phyloP scores from a whole-genome alignment of 2,888 invertebrate genomes.

The Platypus cylindrus region DNA sequence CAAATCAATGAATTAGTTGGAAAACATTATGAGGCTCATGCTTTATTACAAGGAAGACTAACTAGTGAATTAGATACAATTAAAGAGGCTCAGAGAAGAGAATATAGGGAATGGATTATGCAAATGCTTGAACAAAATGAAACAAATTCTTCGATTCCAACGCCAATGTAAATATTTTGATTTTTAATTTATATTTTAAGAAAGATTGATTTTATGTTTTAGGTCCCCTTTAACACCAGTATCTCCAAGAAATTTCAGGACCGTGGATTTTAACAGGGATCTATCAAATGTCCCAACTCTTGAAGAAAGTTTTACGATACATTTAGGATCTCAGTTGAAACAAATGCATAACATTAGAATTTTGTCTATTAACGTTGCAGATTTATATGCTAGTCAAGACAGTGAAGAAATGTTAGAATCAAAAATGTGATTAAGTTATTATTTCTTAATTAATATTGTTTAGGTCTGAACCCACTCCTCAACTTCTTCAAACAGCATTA shows the following conservation, averaged over 20 bases:
- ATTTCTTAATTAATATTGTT: conserved; percentile 10
- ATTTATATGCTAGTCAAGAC: conserved; percentile 51
- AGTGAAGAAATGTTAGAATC: conserved; percentile 25
- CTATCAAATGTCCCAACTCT: conserved; percentile 32
- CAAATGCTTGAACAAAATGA: conserved; percentile 60
- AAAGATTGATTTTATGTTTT: conserved; percentile 7
- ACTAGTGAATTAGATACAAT: conserved; percentile 74
- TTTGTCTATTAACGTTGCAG: conserved; percentile 70
- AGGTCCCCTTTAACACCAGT: conserved; percentile 37
- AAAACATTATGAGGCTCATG: conserved; percentile 70
- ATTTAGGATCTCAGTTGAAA: conserved; percentile 94
- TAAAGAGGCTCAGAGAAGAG: conserved; percentile 70
- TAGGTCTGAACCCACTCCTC: conserved; percentile 53
- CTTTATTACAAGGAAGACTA: conserved; percentile 74
- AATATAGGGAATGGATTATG: conserved; percentile 85
- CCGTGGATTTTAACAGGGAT: conserved; percentile 15
- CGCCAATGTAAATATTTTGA: conserved; percentile 34
- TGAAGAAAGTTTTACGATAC: conserved; percentile 96
- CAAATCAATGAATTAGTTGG: conserved; percentile 76
- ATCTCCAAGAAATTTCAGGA: conserved; percentile 20
- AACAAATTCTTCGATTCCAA: conserved; percentile 41
- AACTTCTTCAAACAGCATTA: conserved; percentile 83
- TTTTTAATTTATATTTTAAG: conserved; percentile 1
- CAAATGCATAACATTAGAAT: conserved; percentile 96
- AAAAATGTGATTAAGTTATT: neutral